Evolutionary conservation across 2,888 invertebrate genomes (phyloP).

Genomic region (Xylocampa areola): DNA sequence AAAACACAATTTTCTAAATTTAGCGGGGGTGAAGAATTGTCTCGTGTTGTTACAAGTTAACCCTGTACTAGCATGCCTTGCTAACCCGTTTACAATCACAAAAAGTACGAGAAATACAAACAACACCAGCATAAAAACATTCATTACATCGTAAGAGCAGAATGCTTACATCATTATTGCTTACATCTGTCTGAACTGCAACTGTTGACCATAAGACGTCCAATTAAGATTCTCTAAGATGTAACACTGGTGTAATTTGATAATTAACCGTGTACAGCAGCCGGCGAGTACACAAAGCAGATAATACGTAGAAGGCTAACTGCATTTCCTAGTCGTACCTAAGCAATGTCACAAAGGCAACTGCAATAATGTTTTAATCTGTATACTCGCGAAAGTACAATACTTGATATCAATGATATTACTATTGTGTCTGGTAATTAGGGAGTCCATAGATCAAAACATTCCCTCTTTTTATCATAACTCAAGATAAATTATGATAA

Average conservation of each 20-base stretch:
- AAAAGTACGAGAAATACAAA: conserved; percentile 7
- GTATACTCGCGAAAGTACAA: too few relatives aligned
- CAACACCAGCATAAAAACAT: conserved; percentile 16
- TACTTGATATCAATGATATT: too few relatives aligned
- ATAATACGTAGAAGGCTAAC: conserved; percentile 8
- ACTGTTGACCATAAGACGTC: conserved; percentile 38
- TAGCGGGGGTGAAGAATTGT: too few relatives aligned
- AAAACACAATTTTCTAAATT: too few relatives aligned
- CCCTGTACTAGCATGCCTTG: conserved; percentile 10
- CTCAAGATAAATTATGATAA: too few relatives aligned
- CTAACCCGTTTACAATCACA: conserved; percentile 26
- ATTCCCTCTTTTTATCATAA: too few relatives aligned
- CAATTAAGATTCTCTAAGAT: conserved; percentile 53
- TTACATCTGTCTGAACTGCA: conserved; percentile 51
- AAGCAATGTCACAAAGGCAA: too few relatives aligned
- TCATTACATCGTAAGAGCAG: conserved; percentile 21
- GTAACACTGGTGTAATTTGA: conserved; percentile 53
- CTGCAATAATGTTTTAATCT: too few relatives aligned
- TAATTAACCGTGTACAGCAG: conserved; percentile 47
- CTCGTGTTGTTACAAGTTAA: too few relatives aligned
- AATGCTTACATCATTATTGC: conserved; percentile 43
- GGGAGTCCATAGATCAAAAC: too few relatives aligned
- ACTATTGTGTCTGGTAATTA: too few relatives aligned
- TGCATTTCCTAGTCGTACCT: not conserved
- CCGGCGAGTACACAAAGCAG: not conserved